Base-by-base conservation (phyloP, 2,888 invertebrate species). In the Athalia circularis region DNA sequence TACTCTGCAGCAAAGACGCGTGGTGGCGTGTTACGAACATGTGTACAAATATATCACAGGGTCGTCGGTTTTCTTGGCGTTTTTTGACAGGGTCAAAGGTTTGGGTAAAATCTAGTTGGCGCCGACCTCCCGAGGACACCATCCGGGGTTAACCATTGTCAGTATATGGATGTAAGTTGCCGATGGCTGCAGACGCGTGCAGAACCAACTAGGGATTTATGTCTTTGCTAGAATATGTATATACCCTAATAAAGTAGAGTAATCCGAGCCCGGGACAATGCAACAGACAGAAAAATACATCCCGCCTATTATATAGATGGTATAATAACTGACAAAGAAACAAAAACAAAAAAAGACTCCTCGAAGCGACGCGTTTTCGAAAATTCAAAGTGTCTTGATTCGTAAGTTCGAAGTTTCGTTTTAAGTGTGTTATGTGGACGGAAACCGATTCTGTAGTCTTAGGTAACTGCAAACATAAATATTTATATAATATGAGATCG, bases 161-260 rank as follows among this genome's bases (percentile, higher is more conserved):
- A 59, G 45, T 59, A 3, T 43, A 43, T 72, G 29, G 29, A 29
- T 29, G 29, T 29, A 72, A 8, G 54, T 52, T 47, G 59, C 45
- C 57, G 72, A 59, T 72, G 72, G 72, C 54, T 54, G 54, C 47
- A 57, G 72, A 59, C 72, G 72, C 59, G 72, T 72, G 72, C 54
- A 54, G 5, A 59, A 7, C 57, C 13, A 9, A 29, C 29, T 29
- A 57, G n/a, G 45, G 72, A 72, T 68, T 68, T 68, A 29, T 68
- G 52, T 50, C 29, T 52, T n/a, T 68, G 54, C 54, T 54, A 68
- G 15, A 57, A 45, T 43, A 59, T 59, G 8, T 13, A 13, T 59
- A 9, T 68, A 61, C 67, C 81, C 79, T 80, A 83, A 82, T 84
- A 85, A 85, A 85, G 29, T 80, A 29, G 29, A 29, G 85, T 84